These are phyloP conservation scores for Drosophila neoperkinsi DNA, from an alignment of 2,888 invertebrate species.

Conservation along the genomic window DNA sequence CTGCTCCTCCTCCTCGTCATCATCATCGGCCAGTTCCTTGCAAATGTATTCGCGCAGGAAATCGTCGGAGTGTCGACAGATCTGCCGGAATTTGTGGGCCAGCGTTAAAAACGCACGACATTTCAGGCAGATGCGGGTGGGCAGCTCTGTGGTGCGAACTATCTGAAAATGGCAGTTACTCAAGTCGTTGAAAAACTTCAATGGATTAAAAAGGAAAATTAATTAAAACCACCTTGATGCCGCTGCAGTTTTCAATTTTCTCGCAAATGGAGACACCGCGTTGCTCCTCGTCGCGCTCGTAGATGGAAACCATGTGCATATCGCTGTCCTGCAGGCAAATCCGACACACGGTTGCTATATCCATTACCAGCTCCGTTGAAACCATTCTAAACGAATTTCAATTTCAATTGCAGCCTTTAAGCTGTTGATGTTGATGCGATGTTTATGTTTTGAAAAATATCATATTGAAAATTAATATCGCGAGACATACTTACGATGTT, in stretches of 20 bases:
- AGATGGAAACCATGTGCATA: conserved; percentile 78
- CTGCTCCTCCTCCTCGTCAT: conserved; percentile 31
- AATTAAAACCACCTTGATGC: conserved; percentile 69
- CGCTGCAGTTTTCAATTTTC: conserved; percentile 82
- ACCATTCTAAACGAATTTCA: conserved; percentile 18
- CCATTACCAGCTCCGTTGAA: conserved; percentile 50
- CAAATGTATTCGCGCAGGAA: conserved; percentile 79
- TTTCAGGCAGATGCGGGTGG: conserved; percentile 80
- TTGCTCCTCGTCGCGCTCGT: conserved; percentile 56
- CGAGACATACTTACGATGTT: background rate
- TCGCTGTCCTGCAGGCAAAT: conserved; percentile 80
- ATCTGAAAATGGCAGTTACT: conserved; percentile 60
- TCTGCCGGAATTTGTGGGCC: conserved; percentile 83
- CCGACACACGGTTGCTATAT: conserved; percentile 73
- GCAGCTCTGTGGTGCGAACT: conserved; percentile 66
- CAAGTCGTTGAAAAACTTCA: too few species aligned
- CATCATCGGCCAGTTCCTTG: conserved; percentile 35
- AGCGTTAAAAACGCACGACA: conserved; percentile 80
- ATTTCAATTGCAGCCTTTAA: background rate
- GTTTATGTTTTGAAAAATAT: conserved; percentile 39
- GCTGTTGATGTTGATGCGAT: conserved; percentile 7
- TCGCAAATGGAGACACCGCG: conserved; percentile 60
- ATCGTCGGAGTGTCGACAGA: conserved; percentile 83
- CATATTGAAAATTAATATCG: conserved; percentile 15
- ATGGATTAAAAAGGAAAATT: background rate